Percentiles rank a stretch among this genome's conserved stretches.
Evolutionary conservation across 2,888 invertebrate species (phyloP).

Genomic region (Rhingia campestris): DNA sequence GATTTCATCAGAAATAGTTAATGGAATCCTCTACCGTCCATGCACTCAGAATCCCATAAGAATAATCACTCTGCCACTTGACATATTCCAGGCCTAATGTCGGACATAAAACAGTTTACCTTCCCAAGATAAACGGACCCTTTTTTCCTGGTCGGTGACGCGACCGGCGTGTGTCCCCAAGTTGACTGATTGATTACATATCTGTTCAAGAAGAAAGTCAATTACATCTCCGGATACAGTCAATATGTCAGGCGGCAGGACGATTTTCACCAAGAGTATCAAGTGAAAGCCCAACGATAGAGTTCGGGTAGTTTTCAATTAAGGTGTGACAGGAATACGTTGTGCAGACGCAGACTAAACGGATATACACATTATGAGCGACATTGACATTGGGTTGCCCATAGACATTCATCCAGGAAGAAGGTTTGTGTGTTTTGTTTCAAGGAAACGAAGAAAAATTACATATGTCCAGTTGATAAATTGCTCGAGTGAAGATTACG

Average conservation of each 20-base stretch:
- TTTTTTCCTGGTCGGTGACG: neutral
- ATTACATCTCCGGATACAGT: conserved; percentile 73
- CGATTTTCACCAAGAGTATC: conserved; percentile 42
- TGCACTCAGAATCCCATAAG: conserved; percentile 52
- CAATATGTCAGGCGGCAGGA: conserved; percentile 70
- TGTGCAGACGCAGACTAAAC: conserved; percentile 53
- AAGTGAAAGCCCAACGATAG: conserved; percentile 48
- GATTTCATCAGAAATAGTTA: conserved; percentile 10
- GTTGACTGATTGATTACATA: conserved; percentile 73
- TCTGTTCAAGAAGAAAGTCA: conserved; percentile 70
- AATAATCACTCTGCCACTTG: conserved; percentile 66
- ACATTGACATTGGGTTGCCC: conserved; percentile 45
- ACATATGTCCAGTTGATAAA: conserved; percentile 74
- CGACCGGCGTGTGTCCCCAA: conserved; percentile 26
- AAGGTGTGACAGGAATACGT: conserved; percentile 74
- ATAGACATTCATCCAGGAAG: conserved; percentile 45
- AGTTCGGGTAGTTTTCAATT: conserved; percentile 73
- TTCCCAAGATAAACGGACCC: conserved; percentile 39
- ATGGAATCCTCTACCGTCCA: conserved; percentile 25
- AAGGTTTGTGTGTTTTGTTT: conserved; percentile 29
- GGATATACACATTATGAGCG: conserved; percentile 69
- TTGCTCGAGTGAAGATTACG: conserved; percentile 73
- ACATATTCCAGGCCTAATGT: conserved; percentile 52
- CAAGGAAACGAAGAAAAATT: conserved; percentile 74
- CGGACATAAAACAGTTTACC: conserved; percentile 68